Percentiles rank a stretch among this genome's conserved stretches.
These are phyloP conservation scores for Collichthys lucidus DNA, from an alignment of 2,113 vertebrate species.

Conservation along the genomic window DNA sequence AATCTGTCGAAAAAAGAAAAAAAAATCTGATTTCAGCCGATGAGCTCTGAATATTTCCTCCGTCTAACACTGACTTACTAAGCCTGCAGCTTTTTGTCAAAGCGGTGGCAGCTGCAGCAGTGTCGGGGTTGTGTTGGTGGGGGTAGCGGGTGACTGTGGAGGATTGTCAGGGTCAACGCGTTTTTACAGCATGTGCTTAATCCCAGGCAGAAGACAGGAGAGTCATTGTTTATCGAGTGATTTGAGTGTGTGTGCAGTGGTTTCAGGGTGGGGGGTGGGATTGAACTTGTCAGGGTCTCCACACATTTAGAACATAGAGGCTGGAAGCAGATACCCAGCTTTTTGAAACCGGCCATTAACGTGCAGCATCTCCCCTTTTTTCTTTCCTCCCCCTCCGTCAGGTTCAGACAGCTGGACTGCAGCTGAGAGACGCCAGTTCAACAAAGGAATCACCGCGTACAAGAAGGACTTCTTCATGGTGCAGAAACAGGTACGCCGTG, in stretches of 20 bases:
- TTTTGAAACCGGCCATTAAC: constrained; percentile 22
- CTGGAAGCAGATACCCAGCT: constrained; percentile 28
- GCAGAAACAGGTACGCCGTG: constrained; percentile 91
- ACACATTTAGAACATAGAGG: constrained; percentile 6
- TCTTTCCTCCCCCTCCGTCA: constrained; percentile 57
- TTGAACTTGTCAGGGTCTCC: constrained; percentile 11
- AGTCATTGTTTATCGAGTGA: constrained; percentile 77
- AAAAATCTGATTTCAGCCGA: not conserved
- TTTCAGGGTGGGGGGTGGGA: constrained; percentile 31
- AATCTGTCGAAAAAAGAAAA: not conserved
- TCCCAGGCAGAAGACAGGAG: constrained; percentile 77
- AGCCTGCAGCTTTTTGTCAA: constrained; percentile 1
- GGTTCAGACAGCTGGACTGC: constrained; percentile 95
- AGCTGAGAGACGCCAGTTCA: constrained; percentile 92
- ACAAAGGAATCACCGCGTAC: constrained; percentile 94
- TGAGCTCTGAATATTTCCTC: not conserved
- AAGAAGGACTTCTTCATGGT: constrained; percentile 99
- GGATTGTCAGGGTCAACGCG: constrained; percentile 68
- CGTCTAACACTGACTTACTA: constrained; percentile 9
- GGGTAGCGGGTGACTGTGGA: constrained; percentile 41
- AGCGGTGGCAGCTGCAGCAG: constrained; percentile 66
- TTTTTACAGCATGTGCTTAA: constrained; percentile 76
- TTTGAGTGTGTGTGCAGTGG: constrained; percentile 23
- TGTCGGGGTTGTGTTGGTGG: not conserved
- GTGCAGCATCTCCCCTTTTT: not conserved